Evolutionary conservation across 2,797 vertebrate species (phyloP).

Genomic region (Geotrypetes seraphini): DNA sequence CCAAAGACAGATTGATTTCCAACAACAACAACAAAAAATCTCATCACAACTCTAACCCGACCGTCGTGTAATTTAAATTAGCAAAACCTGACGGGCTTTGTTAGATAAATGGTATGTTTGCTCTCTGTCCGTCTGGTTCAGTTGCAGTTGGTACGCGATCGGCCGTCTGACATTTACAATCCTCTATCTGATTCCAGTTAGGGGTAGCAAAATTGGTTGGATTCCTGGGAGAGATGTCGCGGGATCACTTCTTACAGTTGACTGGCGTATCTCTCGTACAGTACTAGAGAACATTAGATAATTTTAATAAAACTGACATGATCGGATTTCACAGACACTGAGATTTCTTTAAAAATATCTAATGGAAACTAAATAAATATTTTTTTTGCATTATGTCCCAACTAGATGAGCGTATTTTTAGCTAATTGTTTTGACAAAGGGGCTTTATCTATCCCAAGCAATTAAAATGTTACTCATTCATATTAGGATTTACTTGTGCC

Average conservation of each 20-base stretch:
- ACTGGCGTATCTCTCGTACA: constrained; percentile 34
- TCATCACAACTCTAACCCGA: neutral
- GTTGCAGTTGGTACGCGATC: neutral
- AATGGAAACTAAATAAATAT: no score
- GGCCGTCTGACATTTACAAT: constrained; percentile 38
- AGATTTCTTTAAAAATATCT: constrained; percentile 3
- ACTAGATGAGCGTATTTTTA: no score
- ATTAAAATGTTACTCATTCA: no score
- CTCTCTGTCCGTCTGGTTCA: constrained; percentile 8
- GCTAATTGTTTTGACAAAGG: no score
- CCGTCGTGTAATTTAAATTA: constrained; percentile 20
- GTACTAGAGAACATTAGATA: constrained; percentile 32
- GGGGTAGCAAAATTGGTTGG: constrained; percentile 36
- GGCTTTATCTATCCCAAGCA: no score
- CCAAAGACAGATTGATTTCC: neutral
- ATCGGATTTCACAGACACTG: constrained; percentile 16
- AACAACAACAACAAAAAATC: neutral
- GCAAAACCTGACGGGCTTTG: constrained; percentile 12
- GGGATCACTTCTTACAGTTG: constrained; percentile 26
- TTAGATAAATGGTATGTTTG: constrained; percentile 9
- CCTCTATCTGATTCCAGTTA: constrained; percentile 31
- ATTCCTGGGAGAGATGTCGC: constrained; percentile 38
- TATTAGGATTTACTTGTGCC: no score
- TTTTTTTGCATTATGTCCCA: no score
- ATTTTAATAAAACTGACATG: constrained; percentile 31